Evolutionary conservation across 2,888 invertebrate species (phyloP), one percentile per base, ranked within the genome.

Genomic region (Craniophora ligustri): DNA sequence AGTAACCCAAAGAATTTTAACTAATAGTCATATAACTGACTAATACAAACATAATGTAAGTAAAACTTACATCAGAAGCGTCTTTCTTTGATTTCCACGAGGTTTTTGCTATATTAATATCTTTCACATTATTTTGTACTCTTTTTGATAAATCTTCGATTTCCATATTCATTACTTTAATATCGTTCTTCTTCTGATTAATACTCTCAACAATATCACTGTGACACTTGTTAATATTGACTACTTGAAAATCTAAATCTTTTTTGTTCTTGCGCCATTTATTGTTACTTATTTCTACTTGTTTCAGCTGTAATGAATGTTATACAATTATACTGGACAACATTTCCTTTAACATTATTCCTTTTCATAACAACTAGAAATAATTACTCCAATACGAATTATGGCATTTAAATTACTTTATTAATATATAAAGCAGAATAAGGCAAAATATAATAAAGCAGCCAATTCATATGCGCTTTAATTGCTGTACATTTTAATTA

Each of bases 201-300:
- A 75, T 77, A 61, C 86, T 89, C 5, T 86, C 83, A 4, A 18
- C 75, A 2, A 88, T 84, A 30, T 90, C 88, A 49, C 79, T 63
- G 3, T 77, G 75, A 46, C 76, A 79, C 60, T 87, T 87, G 5
- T 74, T 67, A 7, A 91, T 44, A 28, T 67, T 81, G n/a, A 50
- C 59, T 34, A 87, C 21, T 79, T 91, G 78, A 6, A 75, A 69
- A 61, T 91, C 90, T 19, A 91, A 49, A 23, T 91, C 89, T 66
- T 86, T 88, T 44, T 84, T 87, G 46, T 82, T 86, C 64, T 84
- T 87, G 0, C 87, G 85, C 91, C 91, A 92, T 74, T 88, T 91
- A 4, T 51, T 63, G 21, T 71, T 66, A 61, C 83, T 88, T 13
- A 47, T 38, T 53, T 92, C 91, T 26, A 85, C 72, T 60, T 85